Evolutionary conservation across 2,888 invertebrate genomes (phyloP).

Genomic region (Thysanoteuthis rhombus): DNA sequence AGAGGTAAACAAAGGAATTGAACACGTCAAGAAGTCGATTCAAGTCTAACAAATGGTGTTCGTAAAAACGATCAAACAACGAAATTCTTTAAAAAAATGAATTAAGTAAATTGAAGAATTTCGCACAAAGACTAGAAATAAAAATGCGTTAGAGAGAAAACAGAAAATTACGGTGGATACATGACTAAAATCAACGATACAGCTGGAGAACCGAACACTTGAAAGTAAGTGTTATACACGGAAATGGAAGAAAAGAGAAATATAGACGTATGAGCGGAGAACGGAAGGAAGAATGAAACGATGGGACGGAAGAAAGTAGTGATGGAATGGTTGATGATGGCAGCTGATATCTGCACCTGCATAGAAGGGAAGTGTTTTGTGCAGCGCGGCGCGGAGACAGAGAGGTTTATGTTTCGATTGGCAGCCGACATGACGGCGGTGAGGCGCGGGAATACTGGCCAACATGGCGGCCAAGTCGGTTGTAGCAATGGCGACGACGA

Average conservation of each 20-base stretch:
- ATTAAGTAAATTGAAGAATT: no score
- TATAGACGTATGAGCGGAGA: no score
- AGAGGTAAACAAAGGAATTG: no score
- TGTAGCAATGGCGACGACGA: neutral
- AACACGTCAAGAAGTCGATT: no score
- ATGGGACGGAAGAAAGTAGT: neutral
- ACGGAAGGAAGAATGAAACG: neutral
- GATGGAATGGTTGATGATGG: neutral
- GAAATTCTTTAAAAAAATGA: no score
- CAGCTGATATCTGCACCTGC: slow-evolving; percentile 12
- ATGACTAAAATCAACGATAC: neutral
- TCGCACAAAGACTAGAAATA: no score
- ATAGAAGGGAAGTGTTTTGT: neutral
- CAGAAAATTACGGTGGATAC: neutral
- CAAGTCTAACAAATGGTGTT: no score
- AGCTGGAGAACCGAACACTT: neutral
- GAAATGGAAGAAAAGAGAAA: neutral
- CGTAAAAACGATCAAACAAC: no score
- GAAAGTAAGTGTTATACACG: neutral
- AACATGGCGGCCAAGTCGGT: neutral
- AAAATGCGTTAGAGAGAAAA: no score
- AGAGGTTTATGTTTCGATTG: neutral
- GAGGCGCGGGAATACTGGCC: neutral
- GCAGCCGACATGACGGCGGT: neutral
- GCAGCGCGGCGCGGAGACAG: neutral